A percentile compares a stretch with the other conserved stretches of the same genome.
phyloP scores from a whole-genome alignment of 2,888 invertebrate species.

The Oxystoma pomonae region DNA sequence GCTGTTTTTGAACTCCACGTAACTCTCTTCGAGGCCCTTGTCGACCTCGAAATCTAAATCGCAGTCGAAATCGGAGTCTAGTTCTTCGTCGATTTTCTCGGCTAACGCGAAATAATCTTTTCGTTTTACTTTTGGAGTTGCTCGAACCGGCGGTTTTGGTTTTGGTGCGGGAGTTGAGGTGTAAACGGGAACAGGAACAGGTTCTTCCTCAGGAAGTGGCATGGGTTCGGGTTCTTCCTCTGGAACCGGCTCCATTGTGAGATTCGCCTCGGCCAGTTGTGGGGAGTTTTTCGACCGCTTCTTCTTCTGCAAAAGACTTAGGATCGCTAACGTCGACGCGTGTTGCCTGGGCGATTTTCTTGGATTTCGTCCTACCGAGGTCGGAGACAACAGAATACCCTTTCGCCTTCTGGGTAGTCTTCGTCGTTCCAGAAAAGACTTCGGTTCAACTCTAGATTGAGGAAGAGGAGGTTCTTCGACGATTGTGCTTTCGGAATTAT shows the following conservation, averaged over 20 bases:
- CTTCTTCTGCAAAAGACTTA: slow-evolving; percentile 60
- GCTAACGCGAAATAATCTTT: slow-evolving; percentile 42
- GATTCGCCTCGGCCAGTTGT: background rate
- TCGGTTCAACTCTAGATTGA: background rate
- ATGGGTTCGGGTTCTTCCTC: slow-evolving; percentile 19
- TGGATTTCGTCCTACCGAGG: slow-evolving; percentile 52
- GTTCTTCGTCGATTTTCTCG: slow-evolving; percentile 48
- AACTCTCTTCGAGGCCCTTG: slow-evolving; percentile 32
- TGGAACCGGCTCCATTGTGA: background rate
- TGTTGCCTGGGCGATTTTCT: slow-evolving; percentile 85
- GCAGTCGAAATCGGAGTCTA: slow-evolving; percentile 34
- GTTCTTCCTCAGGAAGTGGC: slow-evolving; percentile 37
- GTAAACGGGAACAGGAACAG: slow-evolving; percentile 22
- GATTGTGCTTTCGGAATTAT: background rate
- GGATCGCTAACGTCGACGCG: slow-evolving; percentile 80
- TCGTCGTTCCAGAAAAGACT: slow-evolving; percentile 7
- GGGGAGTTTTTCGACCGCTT: slow-evolving; percentile 37
- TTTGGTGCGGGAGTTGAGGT: slow-evolving; percentile 4
- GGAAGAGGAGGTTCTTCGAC: slow-evolving; percentile 29
- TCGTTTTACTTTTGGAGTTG: slow-evolving; percentile 40
- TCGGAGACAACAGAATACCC: slow-evolving; percentile 16
- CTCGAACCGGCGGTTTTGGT: slow-evolving; percentile 3
- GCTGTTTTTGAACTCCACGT: slow-evolving; percentile 36
- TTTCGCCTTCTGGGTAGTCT: slow-evolving; percentile 21
- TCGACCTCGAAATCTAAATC: slow-evolving; percentile 24